A percentile compares a stretch with the other conserved stretches of the same genome.
These are phyloP conservation scores for Sthenelais limicola DNA, from an alignment of 2,888 invertebrate species.

Conservation along the genomic window DNA sequence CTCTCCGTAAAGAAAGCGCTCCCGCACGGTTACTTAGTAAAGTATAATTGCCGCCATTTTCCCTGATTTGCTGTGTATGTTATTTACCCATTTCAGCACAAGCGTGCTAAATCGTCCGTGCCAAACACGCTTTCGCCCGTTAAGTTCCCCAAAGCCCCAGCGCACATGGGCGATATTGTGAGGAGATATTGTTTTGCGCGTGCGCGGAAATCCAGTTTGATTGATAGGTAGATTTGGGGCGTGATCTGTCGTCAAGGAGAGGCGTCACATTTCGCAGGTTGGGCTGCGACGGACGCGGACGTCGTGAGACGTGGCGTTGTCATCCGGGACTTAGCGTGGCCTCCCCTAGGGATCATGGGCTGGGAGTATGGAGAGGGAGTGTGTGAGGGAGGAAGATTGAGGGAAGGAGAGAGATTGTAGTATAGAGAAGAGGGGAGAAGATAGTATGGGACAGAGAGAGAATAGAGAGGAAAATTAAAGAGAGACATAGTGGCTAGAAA, in stretches of 20 bases:
- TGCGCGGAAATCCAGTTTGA: constrained; percentile 20
- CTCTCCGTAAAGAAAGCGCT: no score
- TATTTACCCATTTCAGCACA: neutral
- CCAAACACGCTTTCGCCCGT: neutral
- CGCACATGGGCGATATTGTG: constrained; percentile 35
- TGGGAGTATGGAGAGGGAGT: no score
- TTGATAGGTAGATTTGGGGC: constrained; percentile 36
- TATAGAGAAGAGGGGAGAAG: no score
- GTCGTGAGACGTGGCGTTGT: constrained; percentile 23
- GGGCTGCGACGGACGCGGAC: constrained; percentile 17
- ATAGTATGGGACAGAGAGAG: no score
- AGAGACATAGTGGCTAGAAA: no score
- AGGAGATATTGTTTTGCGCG: constrained; percentile 32
- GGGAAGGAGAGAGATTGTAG: no score
- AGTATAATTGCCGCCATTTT: no score
- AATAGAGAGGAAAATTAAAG: no score
- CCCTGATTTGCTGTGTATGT: constrained; percentile 23
- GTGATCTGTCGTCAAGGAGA: constrained; percentile 36
- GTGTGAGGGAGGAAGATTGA: no score
- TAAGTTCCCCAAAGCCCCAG: constrained; percentile 18
- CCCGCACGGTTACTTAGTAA: no score
- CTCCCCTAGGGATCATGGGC: constrained; percentile 10
- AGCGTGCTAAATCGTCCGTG: constrained; percentile 9
- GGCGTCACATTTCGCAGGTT: constrained; percentile 38
- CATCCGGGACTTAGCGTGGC: constrained; percentile 35